Percentiles rank a stretch among this genome's conserved stretches.
phyloP scores from a whole-genome alignment of 2,888 invertebrate genomes.

The Rhamnusium bicolor region DNA sequence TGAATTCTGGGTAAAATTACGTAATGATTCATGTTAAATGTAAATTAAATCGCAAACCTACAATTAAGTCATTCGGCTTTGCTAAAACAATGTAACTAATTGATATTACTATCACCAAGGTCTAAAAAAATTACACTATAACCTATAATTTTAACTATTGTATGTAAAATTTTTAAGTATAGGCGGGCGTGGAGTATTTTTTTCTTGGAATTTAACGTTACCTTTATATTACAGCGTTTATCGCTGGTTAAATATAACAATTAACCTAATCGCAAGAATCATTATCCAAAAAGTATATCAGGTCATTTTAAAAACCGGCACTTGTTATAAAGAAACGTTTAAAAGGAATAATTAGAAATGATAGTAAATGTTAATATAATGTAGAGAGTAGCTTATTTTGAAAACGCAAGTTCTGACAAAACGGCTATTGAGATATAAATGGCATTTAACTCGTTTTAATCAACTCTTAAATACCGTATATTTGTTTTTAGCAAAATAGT shows the following conservation, averaged over 20 bases:
- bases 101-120: constrained; percentile 59
- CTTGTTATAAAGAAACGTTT: neutral
- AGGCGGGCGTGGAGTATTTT: neutral
- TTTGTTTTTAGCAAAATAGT: too few species aligned
- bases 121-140: constrained; percentile 43
- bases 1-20: constrained; percentile 44
- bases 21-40: constrained; percentile 54
- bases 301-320: neutral
- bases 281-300: neutral
- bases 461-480: too few species aligned
- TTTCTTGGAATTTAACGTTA: neutral
- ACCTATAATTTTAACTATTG: constrained; percentile 41
- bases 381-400: too few species aligned
- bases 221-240: neutral
- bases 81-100: constrained; percentile 54
- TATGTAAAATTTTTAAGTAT: constrained; percentile 8
- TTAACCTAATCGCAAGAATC: neutral
- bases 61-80: constrained; percentile 57
- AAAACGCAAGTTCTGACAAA: too few species aligned
- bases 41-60: constrained; percentile 57
- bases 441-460: too few species aligned
- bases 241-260: neutral
- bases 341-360: neutral
- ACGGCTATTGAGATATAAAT: too few species aligned
- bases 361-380: neutral